Evolutionary conservation across 2,888 invertebrate species (phyloP).

Genomic region (Girardia tigrina): DNA sequence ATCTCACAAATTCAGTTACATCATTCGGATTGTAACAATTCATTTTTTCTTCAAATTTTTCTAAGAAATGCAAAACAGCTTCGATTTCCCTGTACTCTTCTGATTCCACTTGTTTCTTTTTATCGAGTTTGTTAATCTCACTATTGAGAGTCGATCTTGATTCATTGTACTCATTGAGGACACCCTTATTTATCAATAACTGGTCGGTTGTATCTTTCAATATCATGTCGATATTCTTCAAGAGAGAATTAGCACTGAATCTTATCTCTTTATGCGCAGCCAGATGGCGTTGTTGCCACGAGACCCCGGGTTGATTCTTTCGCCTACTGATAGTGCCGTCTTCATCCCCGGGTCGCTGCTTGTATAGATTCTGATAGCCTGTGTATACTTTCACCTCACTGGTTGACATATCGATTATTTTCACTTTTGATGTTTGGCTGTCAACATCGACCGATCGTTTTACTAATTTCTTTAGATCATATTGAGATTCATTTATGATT

Average conservation of each 20-base stretch:
- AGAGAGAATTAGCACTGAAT: neutral
- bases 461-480: neutral
- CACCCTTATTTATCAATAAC: neutral
- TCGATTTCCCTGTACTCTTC: neutral
- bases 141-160: neutral
- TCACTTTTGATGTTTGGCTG: slow-evolving; percentile 58
- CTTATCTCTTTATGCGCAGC: slow-evolving; percentile 3
- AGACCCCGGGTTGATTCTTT: neutral
- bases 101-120: neutral
- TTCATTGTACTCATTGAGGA: neutral
- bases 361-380: slow-evolving; percentile 39
- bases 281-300: neutral
- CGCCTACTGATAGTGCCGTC: neutral
- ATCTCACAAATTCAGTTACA: neutral
- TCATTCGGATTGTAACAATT: neutral
- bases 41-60: slow-evolving; percentile 12
- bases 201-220: slow-evolving; percentile 5
- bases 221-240: slow-evolving; percentile 11
- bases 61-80: neutral
- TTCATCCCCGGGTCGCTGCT: neutral
- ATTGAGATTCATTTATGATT: slow-evolving; percentile 6
- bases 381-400: slow-evolving; percentile 68
- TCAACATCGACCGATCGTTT: neutral
- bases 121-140: slow-evolving; percentile 16
- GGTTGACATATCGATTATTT: slow-evolving; percentile 97